Conservation (phyloP, 2,113 vertebrate genomes). For the Brachyhypopomus occidentalis region DNA sequence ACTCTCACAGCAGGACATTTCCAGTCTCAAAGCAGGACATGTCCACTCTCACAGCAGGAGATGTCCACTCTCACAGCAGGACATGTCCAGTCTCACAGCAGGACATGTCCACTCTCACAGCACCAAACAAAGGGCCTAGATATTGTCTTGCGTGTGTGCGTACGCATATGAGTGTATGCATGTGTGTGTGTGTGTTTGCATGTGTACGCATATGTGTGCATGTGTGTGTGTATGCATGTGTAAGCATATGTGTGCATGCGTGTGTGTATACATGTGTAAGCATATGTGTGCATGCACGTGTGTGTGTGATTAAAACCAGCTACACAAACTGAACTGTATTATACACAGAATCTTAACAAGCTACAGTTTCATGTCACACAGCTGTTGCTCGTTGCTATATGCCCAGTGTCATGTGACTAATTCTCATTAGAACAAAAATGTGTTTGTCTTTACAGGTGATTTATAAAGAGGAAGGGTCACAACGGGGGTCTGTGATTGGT, state of each 20-base stretch:
- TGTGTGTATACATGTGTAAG: too few species aligned
- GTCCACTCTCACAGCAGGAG: too few species aligned
- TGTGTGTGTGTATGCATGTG: neutral
- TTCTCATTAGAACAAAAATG: slow-evolving; percentile 3
- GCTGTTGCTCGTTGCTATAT: neutral
- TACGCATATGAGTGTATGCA: neutral
- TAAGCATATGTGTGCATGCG: too few species aligned
- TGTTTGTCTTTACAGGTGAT: slow-evolving; percentile 42
- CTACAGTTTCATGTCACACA: slow-evolving; percentile 36
- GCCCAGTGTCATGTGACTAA: neutral
- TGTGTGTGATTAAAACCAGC: too few species aligned
- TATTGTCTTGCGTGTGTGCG: neutral
- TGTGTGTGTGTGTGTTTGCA: neutral
- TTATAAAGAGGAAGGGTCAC: slow-evolving; percentile 47
- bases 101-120: too few species aligned
- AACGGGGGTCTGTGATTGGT: slow-evolving; percentile 61
- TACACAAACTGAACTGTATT: neutral
- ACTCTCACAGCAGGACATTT: too few species aligned
- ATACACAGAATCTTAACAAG: neutral
- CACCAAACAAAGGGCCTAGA: neutral
- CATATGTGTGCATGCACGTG: too few species aligned
- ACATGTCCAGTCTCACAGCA: too few species aligned
- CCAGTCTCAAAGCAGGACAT: too few species aligned
- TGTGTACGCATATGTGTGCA: neutral
- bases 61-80: too few species aligned